A percentile compares a stretch with the other conserved stretches of the same genome.
These are phyloP conservation scores for Chaetura pelagica DNA, from an alignment of 2,113 vertebrate genomes.

Conservation along the genomic window DNA sequence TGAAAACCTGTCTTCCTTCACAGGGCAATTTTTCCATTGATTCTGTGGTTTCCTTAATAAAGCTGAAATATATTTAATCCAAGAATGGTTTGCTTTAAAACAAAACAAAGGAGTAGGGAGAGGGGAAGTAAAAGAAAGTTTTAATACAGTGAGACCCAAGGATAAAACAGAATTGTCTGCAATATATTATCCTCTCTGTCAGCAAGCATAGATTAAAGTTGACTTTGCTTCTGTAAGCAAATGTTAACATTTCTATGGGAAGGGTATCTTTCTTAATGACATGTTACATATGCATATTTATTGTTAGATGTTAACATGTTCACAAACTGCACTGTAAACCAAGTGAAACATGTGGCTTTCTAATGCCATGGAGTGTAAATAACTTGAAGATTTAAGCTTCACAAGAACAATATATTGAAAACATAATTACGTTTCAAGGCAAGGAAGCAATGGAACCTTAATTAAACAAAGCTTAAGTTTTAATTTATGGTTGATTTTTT, in stretches of 20 bases:
- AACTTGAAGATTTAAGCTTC: conserved; percentile 3
- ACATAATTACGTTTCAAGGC: background rate
- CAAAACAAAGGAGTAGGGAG: background rate
- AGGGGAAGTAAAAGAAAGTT: background rate
- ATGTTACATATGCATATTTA: conserved; percentile 21
- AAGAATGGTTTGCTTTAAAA: background rate
- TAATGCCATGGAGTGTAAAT: background rate
- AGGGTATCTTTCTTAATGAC: conserved; percentile 5
- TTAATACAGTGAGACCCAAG: background rate
- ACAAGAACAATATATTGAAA: background rate
- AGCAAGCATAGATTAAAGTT: conserved; percentile 35
- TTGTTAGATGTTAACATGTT: conserved; percentile 15
- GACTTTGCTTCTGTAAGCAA: conserved; percentile 14
- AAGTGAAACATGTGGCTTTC: conserved; percentile 21
- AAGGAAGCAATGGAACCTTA: conserved; percentile 37
- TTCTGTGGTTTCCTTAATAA: conserved; percentile 22
- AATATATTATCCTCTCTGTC: conserved; percentile 44
- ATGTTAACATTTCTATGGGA: background rate
- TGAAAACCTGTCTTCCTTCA: background rate
- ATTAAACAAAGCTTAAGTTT: conserved; percentile 5
- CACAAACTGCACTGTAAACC: background rate
- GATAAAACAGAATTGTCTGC: conserved; percentile 20
- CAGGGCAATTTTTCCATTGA: background rate
- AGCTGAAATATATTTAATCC: conserved; percentile 42
- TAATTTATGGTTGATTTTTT: conserved; percentile 19